These are phyloP conservation scores for Eupithecia subumbrata DNA, from an alignment of 2,888 invertebrate species.

Conservation along the genomic window DNA sequence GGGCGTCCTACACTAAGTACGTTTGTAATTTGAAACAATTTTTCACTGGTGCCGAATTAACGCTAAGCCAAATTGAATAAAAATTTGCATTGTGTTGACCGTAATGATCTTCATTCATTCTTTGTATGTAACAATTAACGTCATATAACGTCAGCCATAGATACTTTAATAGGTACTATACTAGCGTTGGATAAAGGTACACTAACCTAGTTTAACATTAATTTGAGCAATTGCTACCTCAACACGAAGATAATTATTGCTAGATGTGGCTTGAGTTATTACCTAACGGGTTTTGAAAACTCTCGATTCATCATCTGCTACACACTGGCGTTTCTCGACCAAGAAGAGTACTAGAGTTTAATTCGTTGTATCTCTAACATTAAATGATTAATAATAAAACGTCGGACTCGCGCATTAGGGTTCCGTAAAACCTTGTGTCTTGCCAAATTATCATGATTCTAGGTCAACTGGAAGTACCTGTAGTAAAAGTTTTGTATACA, in stretches of 20 bases:
- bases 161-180: not conserved
- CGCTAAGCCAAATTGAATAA: not conserved
- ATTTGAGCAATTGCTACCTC: slow-evolving; percentile 33
- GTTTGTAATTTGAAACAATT: not conserved
- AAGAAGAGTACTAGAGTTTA: too few species aligned
- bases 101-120: not conserved
- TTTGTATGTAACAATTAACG: not conserved
- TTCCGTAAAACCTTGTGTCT: too few species aligned
- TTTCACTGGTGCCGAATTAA: not conserved
- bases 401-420: too few species aligned
- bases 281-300: not conserved
- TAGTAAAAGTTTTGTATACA: too few species aligned
- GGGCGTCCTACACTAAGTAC: too few species aligned
- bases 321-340: too few species aligned
- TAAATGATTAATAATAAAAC: too few species aligned
- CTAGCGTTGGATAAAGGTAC: slow-evolving; percentile 20
- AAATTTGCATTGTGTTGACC: slow-evolving; percentile 2
- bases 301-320: too few species aligned
- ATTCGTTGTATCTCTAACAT: too few species aligned
- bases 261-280: slow-evolving; percentile 15
- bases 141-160: not conserved
- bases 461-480: too few species aligned
- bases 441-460: too few species aligned
- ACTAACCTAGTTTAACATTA: slow-evolving; percentile 34
- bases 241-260: slow-evolving; percentile 4